Evolutionary conservation across 2,888 invertebrate species (phyloP).

Genomic region (Bellardia bayeri): DNA sequence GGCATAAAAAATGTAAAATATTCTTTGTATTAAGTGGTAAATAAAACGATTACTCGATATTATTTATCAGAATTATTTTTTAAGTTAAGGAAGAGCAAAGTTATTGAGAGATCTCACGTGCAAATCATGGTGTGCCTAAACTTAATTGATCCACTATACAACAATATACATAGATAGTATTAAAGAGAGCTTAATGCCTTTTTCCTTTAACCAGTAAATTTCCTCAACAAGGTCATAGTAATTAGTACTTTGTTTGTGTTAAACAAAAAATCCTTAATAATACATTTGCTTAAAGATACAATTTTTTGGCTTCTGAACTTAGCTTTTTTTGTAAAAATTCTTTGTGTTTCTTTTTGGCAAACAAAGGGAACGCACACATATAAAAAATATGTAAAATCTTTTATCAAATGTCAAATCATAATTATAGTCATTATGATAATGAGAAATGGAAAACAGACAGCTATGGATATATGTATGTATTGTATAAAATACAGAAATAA

Average conservation of each 20-base stretch:
- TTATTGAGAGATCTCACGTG: no score
- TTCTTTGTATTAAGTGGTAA: no score
- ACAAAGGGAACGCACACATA: neutral
- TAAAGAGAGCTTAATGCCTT: no score
- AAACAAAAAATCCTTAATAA: neutral
- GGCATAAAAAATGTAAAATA: no score
- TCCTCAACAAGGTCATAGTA: neutral
- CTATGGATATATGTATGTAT: neutral
- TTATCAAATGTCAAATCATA: slow-evolving; percentile 62
- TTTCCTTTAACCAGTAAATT: no score
- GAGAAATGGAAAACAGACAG: slow-evolving; percentile 25
- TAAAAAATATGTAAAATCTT: slow-evolving; percentile 26
- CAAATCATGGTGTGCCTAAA: no score
- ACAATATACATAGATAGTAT: no score
- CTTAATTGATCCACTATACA: no score
- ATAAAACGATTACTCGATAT: no score
- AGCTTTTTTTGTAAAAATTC: neutral
- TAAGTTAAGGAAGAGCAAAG: no score
- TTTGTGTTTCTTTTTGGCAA: neutral
- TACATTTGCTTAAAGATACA: neutral
- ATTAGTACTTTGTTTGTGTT: neutral
- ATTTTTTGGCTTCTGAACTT: neutral
- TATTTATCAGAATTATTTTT: no score
- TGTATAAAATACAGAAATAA: no score
- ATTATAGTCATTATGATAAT: slow-evolving; percentile 63